Conservation (phyloP, 2,888 invertebrate genomes). For the Conomelus anceps region DNA sequence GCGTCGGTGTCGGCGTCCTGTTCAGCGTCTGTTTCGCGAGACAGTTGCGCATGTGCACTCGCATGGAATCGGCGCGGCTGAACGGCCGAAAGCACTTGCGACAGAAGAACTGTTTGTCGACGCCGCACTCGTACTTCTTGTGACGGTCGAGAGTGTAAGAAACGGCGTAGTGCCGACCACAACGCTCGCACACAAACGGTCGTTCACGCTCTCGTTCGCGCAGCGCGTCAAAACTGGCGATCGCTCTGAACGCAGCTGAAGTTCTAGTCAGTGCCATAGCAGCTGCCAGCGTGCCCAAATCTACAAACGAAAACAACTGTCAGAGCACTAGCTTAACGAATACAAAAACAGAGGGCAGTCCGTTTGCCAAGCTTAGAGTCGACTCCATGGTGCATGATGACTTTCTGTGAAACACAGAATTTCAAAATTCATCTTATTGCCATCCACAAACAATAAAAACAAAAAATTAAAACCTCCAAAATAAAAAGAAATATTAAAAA, state of each 20-base stretch:
- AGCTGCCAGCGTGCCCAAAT: not conserved
- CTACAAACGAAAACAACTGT: not conserved
- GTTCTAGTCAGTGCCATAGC: not conserved
- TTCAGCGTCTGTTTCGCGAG: not conserved
- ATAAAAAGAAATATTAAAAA: no score
- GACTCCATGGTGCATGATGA: no score
- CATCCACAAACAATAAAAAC: no score
- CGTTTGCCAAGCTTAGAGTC: no score
- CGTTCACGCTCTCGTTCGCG: not conserved
- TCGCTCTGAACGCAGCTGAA: not conserved
- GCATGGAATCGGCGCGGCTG: conserved; percentile 27
- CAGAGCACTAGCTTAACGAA: not conserved
- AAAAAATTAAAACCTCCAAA: no score
- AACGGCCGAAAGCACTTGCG: conserved; percentile 27
- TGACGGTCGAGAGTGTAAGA: conserved; percentile 39
- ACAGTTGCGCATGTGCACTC: conserved; percentile 14
- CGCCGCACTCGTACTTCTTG: conserved; percentile 41
- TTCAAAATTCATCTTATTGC: no score
- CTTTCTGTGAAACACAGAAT: no score
- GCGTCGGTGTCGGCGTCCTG: not conserved
- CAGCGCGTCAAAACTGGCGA: not conserved
- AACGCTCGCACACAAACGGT: conserved; percentile 22
- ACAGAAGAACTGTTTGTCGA: conserved; percentile 41
- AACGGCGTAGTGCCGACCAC: conserved; percentile 32
- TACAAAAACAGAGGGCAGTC: not conserved